phyloP scores from a whole-genome alignment of 1,140 invertebrate species.

The Cepaea nemoralis region DNA sequence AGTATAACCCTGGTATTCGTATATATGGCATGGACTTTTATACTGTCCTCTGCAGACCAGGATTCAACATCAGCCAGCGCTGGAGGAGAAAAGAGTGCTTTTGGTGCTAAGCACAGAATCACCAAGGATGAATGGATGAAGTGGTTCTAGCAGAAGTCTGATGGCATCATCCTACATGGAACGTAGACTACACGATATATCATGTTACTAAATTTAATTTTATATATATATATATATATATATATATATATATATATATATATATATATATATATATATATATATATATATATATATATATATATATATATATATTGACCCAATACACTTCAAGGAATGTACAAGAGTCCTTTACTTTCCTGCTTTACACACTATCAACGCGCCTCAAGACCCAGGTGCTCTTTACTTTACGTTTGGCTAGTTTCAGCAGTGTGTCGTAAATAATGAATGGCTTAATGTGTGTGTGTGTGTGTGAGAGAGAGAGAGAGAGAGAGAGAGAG shows the following conservation, averaged over 20 bases:
- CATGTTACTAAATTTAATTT: too few relatives aligned
- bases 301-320: too few relatives aligned
- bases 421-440: too few relatives aligned
- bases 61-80: conserved; percentile 95
- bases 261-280: background rate
- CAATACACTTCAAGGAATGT: too few relatives aligned
- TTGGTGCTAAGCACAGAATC: conserved; percentile 91
- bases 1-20: conserved; percentile 98
- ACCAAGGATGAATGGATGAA: conserved; percentile 99
- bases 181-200: background rate
- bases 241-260: background rate
- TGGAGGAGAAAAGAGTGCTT: conserved; percentile 89
- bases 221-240: too few relatives aligned
- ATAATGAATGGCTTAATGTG: too few relatives aligned
- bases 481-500: too few relatives aligned
- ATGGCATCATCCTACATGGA: background rate
- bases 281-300: background rate
- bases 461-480: too few relatives aligned
- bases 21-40: conserved; percentile 99
- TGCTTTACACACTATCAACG: too few relatives aligned
- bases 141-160: conserved; percentile 97
- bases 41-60: conserved; percentile 94
- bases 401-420: too few relatives aligned
- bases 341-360: too few relatives aligned
- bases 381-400: too few relatives aligned